Conservation (phyloP, 2,888 invertebrate genomes). For the Seira ritae region DNA sequence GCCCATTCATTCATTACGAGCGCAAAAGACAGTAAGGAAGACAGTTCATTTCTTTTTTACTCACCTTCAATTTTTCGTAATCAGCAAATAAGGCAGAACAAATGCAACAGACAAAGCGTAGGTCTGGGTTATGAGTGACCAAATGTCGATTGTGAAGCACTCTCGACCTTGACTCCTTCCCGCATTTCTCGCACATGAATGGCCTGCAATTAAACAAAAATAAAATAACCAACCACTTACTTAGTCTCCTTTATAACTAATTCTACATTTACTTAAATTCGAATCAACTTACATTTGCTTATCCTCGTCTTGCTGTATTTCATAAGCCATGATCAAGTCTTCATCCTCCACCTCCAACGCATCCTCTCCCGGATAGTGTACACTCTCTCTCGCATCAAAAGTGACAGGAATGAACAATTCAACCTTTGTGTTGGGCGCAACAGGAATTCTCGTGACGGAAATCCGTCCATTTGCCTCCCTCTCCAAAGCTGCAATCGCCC, state of each 20-base stretch:
- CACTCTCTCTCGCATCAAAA: not conserved
- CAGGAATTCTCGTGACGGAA: slow-evolving; percentile 23
- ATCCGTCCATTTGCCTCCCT: slow-evolving; percentile 24
- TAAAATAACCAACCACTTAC: not conserved
- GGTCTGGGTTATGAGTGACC: slow-evolving; percentile 37
- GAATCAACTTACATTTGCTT: slow-evolving; percentile 38
- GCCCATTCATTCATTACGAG: not conserved
- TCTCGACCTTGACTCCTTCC: slow-evolving; percentile 42
- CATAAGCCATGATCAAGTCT: slow-evolving; percentile 57
- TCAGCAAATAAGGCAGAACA: slow-evolving; percentile 50
- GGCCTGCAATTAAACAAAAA: slow-evolving; percentile 12
- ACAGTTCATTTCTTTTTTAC: not conserved
- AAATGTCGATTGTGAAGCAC: slow-evolving; percentile 57
- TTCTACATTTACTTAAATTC: no score
- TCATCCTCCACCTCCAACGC: slow-evolving; percentile 39
- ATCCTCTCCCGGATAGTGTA: slow-evolving; percentile 5
- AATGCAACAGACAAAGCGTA: slow-evolving; percentile 54
- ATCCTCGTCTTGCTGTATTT: slow-evolving; percentile 55
- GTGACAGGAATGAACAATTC: slow-evolving; percentile 35
- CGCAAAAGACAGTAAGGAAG: not conserved
- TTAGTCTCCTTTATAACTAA: no score
- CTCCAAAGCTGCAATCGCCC: slow-evolving; percentile 37
- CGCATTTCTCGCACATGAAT: slow-evolving; percentile 53
- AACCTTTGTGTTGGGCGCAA: not conserved
- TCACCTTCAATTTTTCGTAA: slow-evolving; percentile 53